Evolutionary conservation across 2,113 vertebrate genomes (phyloP).

Genomic region (Malurus melanocephalus): DNA sequence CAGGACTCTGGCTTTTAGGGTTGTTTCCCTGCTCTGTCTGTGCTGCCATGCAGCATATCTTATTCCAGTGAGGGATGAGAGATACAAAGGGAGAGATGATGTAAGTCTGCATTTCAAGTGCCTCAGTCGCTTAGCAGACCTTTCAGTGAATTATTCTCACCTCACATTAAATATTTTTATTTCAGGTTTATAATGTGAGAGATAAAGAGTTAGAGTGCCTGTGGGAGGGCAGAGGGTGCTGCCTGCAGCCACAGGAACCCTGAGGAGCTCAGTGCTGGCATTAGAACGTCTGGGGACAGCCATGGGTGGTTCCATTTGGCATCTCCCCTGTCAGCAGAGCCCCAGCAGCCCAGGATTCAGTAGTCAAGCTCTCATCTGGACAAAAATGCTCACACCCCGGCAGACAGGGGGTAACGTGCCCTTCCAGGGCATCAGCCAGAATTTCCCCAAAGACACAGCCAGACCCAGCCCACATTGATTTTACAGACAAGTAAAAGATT

Average conservation of each 20-base stretch:
- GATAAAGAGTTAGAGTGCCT: background rate
- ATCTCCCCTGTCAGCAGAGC: background rate
- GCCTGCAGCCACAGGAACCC: background rate
- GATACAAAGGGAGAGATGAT: background rate
- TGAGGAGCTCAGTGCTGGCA: accelerated
- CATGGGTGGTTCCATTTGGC: accelerated
- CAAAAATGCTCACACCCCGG: background rate
- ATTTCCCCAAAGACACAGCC: background rate
- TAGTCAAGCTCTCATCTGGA: background rate
- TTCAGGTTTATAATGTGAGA: background rate
- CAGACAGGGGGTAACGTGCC: background rate
- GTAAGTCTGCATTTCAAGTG: background rate
- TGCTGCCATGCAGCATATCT: background rate
- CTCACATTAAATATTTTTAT: background rate
- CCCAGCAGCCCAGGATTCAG: background rate
- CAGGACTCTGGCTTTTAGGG: background rate
- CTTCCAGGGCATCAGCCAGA: background rate
- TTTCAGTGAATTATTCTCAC: background rate
- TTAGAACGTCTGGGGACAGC: background rate
- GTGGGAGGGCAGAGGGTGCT: background rate
- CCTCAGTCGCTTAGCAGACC: background rate
- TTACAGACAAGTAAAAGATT: background rate
- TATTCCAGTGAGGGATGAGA: background rate
- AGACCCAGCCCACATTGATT: background rate
- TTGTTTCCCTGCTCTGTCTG: background rate